phyloP scores from a whole-genome alignment of 2,888 invertebrate genomes.

The Hypomecis atomaria region DNA sequence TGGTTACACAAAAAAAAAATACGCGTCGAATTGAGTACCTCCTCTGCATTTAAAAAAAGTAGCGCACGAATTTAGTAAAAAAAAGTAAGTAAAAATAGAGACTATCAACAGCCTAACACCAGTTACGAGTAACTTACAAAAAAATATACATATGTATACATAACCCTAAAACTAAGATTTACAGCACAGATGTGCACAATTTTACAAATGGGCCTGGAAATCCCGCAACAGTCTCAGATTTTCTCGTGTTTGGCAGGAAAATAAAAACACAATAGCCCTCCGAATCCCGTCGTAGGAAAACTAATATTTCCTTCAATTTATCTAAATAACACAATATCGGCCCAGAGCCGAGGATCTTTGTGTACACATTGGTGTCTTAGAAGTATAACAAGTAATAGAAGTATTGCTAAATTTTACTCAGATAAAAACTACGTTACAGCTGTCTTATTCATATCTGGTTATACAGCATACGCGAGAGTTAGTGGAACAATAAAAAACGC shows the following conservation, averaged over 20 bases:
- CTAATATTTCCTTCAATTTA: slow-evolving; percentile 43
- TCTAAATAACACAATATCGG: slow-evolving; percentile 39
- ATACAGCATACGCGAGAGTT: too few relatives aligned
- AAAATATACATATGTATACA: background rate
- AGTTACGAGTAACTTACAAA: background rate
- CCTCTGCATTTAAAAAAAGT: too few relatives aligned
- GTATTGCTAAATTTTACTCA: too few relatives aligned
- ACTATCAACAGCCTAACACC: too few relatives aligned
- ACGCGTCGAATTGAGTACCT: too few relatives aligned
- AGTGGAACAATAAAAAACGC: too few relatives aligned
- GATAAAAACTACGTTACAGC: too few relatives aligned
- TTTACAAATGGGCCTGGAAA: slow-evolving; percentile 14
- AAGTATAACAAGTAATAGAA: too few relatives aligned
- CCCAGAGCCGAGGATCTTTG: slow-evolving; percentile 12
- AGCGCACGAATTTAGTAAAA: too few relatives aligned
- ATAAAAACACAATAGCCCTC: slow-evolving; percentile 28
- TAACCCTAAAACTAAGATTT: background rate
- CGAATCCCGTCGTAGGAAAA: slow-evolving; percentile 26
- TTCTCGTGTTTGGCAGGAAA: slow-evolving; percentile 21
- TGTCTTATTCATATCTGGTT: too few relatives aligned
- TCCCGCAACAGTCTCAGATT: slow-evolving; percentile 13
- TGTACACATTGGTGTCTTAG: background rate
- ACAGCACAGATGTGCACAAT: slow-evolving; percentile 10
- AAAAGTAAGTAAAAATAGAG: too few relatives aligned
- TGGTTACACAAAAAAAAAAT: too few relatives aligned